Evolutionary conservation across 2,113 vertebrate genomes (phyloP).

Genomic region (Dasyornis broadbenti): DNA sequence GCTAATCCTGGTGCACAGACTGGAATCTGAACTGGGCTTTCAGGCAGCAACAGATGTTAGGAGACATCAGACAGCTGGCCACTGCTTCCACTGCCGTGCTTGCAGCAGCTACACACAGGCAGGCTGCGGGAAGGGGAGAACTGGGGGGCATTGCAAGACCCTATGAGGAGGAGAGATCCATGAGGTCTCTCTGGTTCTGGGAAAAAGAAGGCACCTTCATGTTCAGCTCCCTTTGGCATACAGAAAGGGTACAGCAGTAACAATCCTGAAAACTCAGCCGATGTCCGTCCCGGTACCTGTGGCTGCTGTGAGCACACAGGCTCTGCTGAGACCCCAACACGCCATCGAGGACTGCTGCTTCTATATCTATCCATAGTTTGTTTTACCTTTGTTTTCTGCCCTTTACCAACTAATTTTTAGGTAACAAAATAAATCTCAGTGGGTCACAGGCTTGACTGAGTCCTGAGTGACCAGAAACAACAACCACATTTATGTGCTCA

Average conservation of each 20-base stretch:
- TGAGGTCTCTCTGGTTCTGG: neutral
- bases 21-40: neutral
- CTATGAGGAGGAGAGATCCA: neutral
- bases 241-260: neutral
- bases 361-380: rapidly evolving
- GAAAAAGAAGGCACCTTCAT: neutral
- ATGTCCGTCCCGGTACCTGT: rapidly evolving
- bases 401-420: neutral
- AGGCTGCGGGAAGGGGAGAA: neutral
- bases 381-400: neutral
- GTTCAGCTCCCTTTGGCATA: neutral
- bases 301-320: neutral
- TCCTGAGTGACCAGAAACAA: neutral
- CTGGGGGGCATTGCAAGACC: neutral
- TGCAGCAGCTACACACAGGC: neutral
- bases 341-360: neutral
- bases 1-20: neutral
- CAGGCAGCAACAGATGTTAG: neutral
- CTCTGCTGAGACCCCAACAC: neutral
- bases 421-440: neutral
- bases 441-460: neutral
- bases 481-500: neutral
- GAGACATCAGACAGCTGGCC: neutral
- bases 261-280: neutral
- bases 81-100: neutral